phyloP scores from a whole-genome alignment of 2,113 vertebrate species.

The Stegastes partitus region DNA sequence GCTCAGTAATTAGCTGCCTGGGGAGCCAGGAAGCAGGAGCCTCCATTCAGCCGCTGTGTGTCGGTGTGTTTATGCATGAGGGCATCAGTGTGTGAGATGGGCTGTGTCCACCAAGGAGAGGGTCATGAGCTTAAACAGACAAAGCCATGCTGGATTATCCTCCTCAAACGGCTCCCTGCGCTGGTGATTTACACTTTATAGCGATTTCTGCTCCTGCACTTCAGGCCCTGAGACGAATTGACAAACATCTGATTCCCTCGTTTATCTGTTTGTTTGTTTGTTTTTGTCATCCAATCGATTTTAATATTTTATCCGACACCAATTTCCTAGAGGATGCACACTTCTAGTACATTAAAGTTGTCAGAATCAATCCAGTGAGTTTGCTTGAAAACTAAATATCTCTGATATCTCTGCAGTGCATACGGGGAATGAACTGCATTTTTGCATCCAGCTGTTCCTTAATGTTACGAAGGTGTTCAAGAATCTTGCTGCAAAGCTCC shows the following conservation, averaged over 20 bases:
- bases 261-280: too few species aligned
- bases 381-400: too few species aligned
- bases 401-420: too few species aligned
- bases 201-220: slow-evolving; percentile 42
- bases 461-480: too few species aligned
- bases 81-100: slow-evolving; percentile 21
- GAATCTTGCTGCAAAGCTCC: too few species aligned
- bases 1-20: slow-evolving; percentile 66
- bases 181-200: slow-evolving; percentile 42
- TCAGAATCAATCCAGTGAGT: too few species aligned
- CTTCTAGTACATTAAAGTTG: too few species aligned
- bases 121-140: slow-evolving; percentile 65
- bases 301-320: too few species aligned
- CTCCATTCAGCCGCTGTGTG: slow-evolving; percentile 34
- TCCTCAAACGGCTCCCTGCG: slow-evolving; percentile 41
- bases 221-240: slow-evolving; percentile 33
- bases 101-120: slow-evolving; percentile 46
- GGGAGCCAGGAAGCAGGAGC: slow-evolving; percentile 61
- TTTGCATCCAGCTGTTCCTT: too few species aligned
- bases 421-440: too few species aligned
- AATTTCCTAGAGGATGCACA: too few species aligned
- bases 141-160: slow-evolving; percentile 64
- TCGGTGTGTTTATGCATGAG: slow-evolving; percentile 25
- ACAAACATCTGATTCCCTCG: background rate
- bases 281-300: too few species aligned